Base-by-base conservation (phyloP, 2,113 vertebrate species). In the Xyliphius kryptos region DNA sequence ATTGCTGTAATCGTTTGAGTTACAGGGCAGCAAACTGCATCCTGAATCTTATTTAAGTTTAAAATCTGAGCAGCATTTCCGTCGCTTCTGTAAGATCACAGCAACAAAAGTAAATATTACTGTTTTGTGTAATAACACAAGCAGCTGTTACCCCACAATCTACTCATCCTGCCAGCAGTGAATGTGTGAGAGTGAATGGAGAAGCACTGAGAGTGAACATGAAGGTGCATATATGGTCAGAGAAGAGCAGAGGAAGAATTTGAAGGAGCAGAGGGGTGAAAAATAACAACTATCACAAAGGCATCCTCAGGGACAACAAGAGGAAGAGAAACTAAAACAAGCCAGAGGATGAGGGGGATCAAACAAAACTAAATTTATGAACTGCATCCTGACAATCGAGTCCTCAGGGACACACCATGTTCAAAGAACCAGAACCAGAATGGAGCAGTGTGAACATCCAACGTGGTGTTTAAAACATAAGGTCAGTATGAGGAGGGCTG, bases 361-460 rank as follows among this genome's bases (percentile, higher is more conserved):
- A 69, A 58, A 62, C 10, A 68, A 46, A 53, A 69, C 69, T 59
- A 72, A 67, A 66, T 56, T 59, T 71, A 75, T 63, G 60, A 52
- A 63, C 57, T 62, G 56, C 48, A 72, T 59, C 70, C 70, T 67
- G 48, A 67, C 64, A 59, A 53, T 58, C 10, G 49, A 54, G 11
- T 32, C 37, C 56, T 50, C 10, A 15, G 69, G 52, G 64, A 51
- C 48, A 44, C 17, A 19, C 12, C 43, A 38, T 47, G 9, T 60
- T 67, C 48, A 59, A 67, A 59, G 43, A 43, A 51, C 5, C 47
- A 13, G 21, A 5, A 32, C 15, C 37, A 32, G 21, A 17, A 57
- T 26, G 46, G 40, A 66, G 13, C 7, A 32, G 19, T 40, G 63
- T 56, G 32, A 57, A 38, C 46, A 57, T 13, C 20, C 21, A 1